Evolutionary conservation across 1,140 invertebrate species (phyloP), one percentile per base, ranked within the genome.

Genomic region (Fragariocoptes setiger): DNA sequence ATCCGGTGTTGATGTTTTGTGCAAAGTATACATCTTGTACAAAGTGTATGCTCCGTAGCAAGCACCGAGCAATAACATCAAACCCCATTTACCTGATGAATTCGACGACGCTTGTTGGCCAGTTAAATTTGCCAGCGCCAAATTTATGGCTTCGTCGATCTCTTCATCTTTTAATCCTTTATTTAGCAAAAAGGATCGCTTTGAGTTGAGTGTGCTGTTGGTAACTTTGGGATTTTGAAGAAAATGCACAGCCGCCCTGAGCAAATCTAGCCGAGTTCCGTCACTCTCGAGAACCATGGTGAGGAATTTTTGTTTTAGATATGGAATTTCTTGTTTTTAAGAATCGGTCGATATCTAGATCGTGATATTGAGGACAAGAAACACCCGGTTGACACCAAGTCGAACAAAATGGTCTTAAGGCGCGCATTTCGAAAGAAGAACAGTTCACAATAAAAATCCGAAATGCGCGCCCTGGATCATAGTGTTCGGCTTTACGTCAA

Each of bases 191-290:
- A 83, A 83, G 46, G 69, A 63, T 52, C 74, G 68, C 52, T 76
- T 78, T 49, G 75, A 69, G 38, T 66, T 61, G 22, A 74, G 50
- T 0, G 76, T 68, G 53, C 70, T 76, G 41, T 63, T 56, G 35
- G 66, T 62, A 3, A 83, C 74, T 55, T 72, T 75, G 21, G 72
- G 72, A 60, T 82, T 79, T 54, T 71, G 67, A 22, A 83, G 56
- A 60, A 83, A 83, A 50, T 74, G 76, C 8, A 80, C 68, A 21
- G 78, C 78, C 19, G 76, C 79, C 42, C 66, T 67, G 41, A 83
- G 67, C 75, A 47, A 19, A 19, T 46, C 20, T 21, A 46, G 35
- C 5, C 43, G 20, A 13, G 40, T 44, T 15, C 20, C 4, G 2
- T 17, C 20, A 31, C 25, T 31, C 25, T 8, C n/a, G 25, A 31